Percentiles rank a stretch among this genome's conserved stretches.
Conservation (phyloP, 2,888 invertebrate species). For the Drosophila pseudotakahashii region DNA sequence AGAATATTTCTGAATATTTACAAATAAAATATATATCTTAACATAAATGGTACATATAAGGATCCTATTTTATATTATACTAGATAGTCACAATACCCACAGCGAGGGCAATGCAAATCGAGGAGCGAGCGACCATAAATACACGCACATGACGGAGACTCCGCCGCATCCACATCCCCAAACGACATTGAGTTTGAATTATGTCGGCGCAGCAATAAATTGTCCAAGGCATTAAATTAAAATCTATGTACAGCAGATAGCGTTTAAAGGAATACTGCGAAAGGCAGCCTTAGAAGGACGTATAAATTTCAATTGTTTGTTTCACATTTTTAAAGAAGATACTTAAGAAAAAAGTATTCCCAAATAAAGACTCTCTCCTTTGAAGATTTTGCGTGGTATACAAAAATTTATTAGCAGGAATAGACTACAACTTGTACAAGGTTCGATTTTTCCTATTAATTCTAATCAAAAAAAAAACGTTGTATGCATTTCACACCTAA, state of each 20-base stretch:
- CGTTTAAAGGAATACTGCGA: constrained; percentile 3
- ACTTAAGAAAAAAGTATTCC: neutral
- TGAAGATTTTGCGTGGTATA: neutral
- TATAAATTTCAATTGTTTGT: constrained; percentile 2
- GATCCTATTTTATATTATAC: neutral
- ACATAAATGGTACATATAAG: too few species aligned
- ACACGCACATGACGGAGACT: constrained; percentile 21
- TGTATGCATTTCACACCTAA: neutral
- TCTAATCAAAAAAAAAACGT: neutral
- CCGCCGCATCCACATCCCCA: constrained; percentile 21
- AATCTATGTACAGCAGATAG: constrained; percentile 52
- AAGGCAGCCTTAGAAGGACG: neutral
- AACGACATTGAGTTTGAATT: constrained; percentile 68
- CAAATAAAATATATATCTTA: neutral
- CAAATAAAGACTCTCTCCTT: neutral
- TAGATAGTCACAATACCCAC: neutral
- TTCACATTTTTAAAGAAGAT: neutral
- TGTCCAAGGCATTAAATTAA: constrained; percentile 69
- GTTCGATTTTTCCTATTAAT: neutral
- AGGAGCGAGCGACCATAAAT: constrained; percentile 32
- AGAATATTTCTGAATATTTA: neutral
- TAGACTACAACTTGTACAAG: neutral
- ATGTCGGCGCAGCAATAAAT: constrained; percentile 74
- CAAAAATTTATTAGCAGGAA: neutral
- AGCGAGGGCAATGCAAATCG: constrained; percentile 39